A percentile compares a stretch with the other conserved stretches of the same genome.
Evolutionary conservation across 2,888 invertebrate species (phyloP).

Genomic region (Perizoma affinitatum): DNA sequence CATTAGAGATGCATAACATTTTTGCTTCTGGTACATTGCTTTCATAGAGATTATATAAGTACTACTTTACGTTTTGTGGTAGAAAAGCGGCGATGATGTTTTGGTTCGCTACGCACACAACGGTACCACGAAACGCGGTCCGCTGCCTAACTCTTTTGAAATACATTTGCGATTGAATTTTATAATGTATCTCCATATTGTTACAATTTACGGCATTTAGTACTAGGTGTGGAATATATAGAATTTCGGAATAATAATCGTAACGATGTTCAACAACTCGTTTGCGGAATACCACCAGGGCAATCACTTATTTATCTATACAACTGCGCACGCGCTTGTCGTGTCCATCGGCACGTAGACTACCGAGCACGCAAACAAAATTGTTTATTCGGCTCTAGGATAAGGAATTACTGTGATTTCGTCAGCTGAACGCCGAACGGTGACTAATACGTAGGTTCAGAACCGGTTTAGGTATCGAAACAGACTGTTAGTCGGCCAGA

Average conservation of each 20-base stretch:
- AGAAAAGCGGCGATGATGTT: no score
- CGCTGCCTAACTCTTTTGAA: no score
- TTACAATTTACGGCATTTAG: no score
- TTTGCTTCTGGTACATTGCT: no score
- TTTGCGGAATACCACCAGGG: conserved; percentile 1
- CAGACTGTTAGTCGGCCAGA: conserved; percentile 22
- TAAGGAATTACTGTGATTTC: conserved; percentile 9
- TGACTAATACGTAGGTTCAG: conserved; percentile 20
- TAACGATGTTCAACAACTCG: neutral
- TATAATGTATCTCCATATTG: no score
- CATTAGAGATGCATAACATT: no score
- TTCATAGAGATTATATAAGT: no score
- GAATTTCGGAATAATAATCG: neutral
- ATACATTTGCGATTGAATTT: no score
- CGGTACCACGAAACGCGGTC: no score
- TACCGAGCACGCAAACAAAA: conserved; percentile 12
- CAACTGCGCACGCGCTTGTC: conserved; percentile 17
- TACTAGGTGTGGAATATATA: neutral
- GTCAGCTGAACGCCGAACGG: conserved; percentile 8
- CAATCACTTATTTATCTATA: conserved; percentile 16
- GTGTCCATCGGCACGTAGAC: conserved; percentile 20
- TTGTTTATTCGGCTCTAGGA: conserved; percentile 15
- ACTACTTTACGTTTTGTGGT: no score
- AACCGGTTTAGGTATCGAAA: conserved; percentile 21
- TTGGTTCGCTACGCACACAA: no score